Conservation (phyloP, 1,140 invertebrate genomes). For the Phortica variegata region DNA sequence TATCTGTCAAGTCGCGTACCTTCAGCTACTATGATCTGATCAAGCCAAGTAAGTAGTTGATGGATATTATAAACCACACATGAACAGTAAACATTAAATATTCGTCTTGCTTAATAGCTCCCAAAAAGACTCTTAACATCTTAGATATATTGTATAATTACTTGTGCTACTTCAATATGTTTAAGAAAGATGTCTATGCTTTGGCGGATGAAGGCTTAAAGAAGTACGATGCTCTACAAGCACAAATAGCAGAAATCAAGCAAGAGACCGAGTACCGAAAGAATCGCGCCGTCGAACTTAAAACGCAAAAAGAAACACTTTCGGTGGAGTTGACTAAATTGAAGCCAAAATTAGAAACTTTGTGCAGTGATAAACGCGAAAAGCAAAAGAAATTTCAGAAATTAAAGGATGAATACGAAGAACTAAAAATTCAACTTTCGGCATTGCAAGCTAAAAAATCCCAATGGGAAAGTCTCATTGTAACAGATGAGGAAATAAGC, state of each 20-base stretch:
- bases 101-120: conserved; percentile 11
- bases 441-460: conserved; percentile 19
- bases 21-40: conserved; percentile 38
- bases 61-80: neutral
- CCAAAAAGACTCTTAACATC: conserved; percentile 29
- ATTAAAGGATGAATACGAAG: conserved; percentile 1
- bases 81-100: neutral
- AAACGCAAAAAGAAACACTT: conserved; percentile 14
- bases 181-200: conserved; percentile 27
- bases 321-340: conserved; percentile 12
- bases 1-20: conserved; percentile 30
- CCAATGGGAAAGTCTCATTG: conserved; percentile 23
- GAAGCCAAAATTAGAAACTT: too few relatives aligned
- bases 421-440: neutral
- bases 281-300: conserved; percentile 5
- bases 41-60: conserved; percentile 25
- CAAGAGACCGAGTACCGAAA: conserved; percentile 5
- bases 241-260: conserved; percentile 11
- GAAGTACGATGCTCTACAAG: conserved; percentile 11
- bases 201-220: conserved; percentile 21
- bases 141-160: conserved; percentile 39
- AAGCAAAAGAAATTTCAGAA: conserved; percentile 10
- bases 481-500: conserved; percentile 25
- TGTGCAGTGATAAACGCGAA: conserved; percentile 6
- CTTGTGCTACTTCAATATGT: conserved; percentile 35